A percentile compares a stretch with the other conserved stretches of the same genome.
Conservation (phyloP, 2,797 vertebrate species). For the Aselliscus stoliczkanus region DNA sequence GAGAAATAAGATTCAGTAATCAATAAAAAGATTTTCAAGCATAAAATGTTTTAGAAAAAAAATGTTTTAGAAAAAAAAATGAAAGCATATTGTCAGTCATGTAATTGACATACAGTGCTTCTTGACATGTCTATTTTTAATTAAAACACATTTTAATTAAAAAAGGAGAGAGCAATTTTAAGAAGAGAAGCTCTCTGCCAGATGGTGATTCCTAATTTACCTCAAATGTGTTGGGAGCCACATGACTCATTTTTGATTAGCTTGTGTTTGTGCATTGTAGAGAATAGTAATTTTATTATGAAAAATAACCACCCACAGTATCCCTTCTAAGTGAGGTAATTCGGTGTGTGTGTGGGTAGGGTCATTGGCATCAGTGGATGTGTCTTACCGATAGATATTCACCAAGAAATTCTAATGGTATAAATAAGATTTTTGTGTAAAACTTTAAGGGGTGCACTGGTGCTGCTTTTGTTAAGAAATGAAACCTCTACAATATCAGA, state of each 20-base stretch:
- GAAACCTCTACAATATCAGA: background rate
- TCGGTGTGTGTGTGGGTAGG: background rate
- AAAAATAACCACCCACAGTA: slow-evolving; percentile 47
- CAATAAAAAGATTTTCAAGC: background rate
- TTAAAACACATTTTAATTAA: slow-evolving; percentile 79
- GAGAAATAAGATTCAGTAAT: background rate
- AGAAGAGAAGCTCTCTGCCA: slow-evolving; percentile 75
- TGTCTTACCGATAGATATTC: background rate
- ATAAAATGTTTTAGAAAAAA: slow-evolving; percentile 35
- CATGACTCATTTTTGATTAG: slow-evolving; percentile 61
- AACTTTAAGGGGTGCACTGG: background rate
- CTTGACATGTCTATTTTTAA: slow-evolving; percentile 76
- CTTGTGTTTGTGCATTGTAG: slow-evolving; percentile 40
- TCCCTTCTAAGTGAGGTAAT: background rate
- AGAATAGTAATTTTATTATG: slow-evolving; percentile 52
- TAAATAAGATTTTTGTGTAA: background rate
- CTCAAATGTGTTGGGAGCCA: slow-evolving; percentile 69
- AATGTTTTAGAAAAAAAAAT: slow-evolving; percentile 49
- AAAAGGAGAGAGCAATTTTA: slow-evolving; percentile 72
- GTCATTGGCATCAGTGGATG: background rate
- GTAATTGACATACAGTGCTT: slow-evolving; percentile 72
- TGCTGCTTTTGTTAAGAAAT: background rate
- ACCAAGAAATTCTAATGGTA: background rate
- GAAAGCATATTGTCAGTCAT: slow-evolving; percentile 64
- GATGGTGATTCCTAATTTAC: slow-evolving; percentile 81